A percentile compares a stretch with the other conserved stretches of the same genome.
Conservation (phyloP, 2,888 invertebrate genomes). For the Agonopterix subpropinquella region DNA sequence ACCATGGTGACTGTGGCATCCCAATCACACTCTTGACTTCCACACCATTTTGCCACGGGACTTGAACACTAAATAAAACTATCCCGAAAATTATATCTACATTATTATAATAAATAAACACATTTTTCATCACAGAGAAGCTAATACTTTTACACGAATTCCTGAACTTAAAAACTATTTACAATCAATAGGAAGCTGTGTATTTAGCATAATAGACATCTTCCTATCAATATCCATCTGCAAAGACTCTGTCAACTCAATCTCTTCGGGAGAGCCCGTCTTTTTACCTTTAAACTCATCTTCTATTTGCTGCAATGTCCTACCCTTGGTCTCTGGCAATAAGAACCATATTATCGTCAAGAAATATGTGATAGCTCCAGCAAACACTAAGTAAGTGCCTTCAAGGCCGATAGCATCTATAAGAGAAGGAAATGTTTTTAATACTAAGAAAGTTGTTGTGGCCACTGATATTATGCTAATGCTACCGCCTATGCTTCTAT, state of each 20-base stretch:
- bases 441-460: constrained; percentile 73
- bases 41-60: too few species aligned
- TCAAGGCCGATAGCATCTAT: constrained; percentile 63
- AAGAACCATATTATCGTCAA: constrained; percentile 70
- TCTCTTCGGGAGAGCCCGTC: constrained; percentile 24
- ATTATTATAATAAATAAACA: too few species aligned
- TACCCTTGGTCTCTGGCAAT: constrained; percentile 80
- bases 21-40: too few species aligned
- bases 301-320: constrained; percentile 79
- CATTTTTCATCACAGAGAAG: too few species aligned
- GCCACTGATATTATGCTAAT: constrained; percentile 75
- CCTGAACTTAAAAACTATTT: too few species aligned
- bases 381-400: constrained; percentile 76
- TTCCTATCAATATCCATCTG: constrained; percentile 19
- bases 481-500: constrained; percentile 77
- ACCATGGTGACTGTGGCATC: too few species aligned
- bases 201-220: constrained; percentile 1
- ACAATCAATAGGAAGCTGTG: too few species aligned
- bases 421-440: constrained; percentile 77
- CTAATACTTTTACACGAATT: too few species aligned
- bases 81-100: too few species aligned
- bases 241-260: constrained; percentile 34
- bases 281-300: constrained; percentile 60
- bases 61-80: too few species aligned
- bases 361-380: constrained; percentile 62